Conservation (phyloP, 2,797 vertebrate genomes). For the Stomatorhinus walkeri region DNA sequence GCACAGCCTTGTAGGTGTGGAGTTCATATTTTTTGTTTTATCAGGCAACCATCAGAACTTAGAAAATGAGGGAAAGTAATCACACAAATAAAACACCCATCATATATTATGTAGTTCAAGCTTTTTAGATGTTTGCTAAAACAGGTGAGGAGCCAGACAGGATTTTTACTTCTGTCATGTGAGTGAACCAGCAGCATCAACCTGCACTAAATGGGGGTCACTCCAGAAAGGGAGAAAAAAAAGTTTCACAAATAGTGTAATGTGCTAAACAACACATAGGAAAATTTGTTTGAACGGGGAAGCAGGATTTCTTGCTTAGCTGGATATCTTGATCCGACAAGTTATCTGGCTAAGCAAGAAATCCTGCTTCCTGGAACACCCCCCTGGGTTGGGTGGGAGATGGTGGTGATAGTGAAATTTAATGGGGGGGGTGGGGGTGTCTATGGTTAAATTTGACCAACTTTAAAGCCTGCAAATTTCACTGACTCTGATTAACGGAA, state of each 20-base stretch:
- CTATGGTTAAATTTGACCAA: background rate
- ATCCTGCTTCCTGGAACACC: background rate
- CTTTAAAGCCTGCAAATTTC: background rate
- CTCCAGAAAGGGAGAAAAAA: background rate
- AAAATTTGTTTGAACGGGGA: background rate
- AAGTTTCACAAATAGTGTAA: background rate
- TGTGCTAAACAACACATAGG: background rate
- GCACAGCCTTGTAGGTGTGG: background rate
- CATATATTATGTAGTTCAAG: background rate
- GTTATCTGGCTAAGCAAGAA: background rate
- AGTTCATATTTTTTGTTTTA: background rate
- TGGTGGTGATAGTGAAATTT: background rate
- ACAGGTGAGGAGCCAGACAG: background rate
- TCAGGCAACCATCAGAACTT: background rate
- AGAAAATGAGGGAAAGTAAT: background rate
- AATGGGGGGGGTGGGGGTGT: background rate
- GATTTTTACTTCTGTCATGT: background rate
- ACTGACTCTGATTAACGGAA: background rate
- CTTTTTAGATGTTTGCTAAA: background rate
- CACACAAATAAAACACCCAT: background rate
- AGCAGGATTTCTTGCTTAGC: background rate
- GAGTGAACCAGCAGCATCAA: background rate
- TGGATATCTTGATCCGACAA: background rate
- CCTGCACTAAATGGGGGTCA: background rate
- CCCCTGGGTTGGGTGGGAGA: background rate